Conservation (phyloP, 1,140 invertebrate genomes). For the Riptortus pedestris region DNA sequence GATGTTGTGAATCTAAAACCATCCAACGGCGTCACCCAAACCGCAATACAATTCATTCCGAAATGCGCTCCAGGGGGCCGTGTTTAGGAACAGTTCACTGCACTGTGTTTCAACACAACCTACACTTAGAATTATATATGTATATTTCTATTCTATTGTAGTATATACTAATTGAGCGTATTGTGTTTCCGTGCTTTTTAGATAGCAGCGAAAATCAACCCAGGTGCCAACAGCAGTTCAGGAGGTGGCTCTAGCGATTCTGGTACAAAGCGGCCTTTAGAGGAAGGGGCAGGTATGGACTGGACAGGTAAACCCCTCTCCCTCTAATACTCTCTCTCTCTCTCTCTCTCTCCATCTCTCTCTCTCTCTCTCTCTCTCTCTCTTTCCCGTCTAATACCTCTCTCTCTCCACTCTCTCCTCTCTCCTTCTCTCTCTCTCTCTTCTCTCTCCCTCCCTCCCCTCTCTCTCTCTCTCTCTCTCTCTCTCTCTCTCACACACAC, state of each 20-base stretch:
- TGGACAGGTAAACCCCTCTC: neutral
- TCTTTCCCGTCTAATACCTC: neutral
- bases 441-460: neutral
- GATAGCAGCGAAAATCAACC: slow-evolving; percentile 80
- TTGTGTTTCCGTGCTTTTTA: no score
- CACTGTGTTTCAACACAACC: no score
- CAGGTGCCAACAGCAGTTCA: slow-evolving; percentile 43
- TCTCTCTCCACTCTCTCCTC: neutral
- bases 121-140: no score
- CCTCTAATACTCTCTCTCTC: no score
- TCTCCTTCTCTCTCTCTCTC: slow-evolving; percentile 1
- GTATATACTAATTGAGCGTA: no score
- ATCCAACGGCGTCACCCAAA: no score
- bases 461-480: neutral
- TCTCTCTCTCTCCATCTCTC: no score
- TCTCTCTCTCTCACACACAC: neutral
- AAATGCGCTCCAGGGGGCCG: no score
- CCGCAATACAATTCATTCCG: no score
- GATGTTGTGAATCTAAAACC: no score
- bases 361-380: neutral
- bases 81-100: no score
- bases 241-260: slow-evolving; percentile 36
- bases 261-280: slow-evolving; percentile 56
- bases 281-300: slow-evolving; percentile 52
- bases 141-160: no score